Base-by-base conservation (phyloP, 2,888 invertebrate species). In the Pseudococcus longispinus region DNA sequence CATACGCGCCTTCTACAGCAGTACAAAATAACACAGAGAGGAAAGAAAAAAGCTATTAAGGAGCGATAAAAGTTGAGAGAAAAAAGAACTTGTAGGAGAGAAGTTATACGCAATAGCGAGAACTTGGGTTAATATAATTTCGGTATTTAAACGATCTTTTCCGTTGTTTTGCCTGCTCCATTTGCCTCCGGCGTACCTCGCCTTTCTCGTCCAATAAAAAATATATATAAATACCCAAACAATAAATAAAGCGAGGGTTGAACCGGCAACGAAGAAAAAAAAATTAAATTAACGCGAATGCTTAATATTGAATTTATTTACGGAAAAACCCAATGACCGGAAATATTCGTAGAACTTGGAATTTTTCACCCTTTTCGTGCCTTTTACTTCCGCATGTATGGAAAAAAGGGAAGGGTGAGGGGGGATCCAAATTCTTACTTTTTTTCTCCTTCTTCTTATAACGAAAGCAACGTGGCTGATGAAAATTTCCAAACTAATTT, bases 31-130 rank as follows among this genome's bases (percentile, higher is more conserved):
- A n/a, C n/a, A n/a, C n/a, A 70, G 29, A 70, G 32, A 55, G 42
- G 37, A 37, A 37, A 84, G 44, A 84, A 85, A 80, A 86, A 86
- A 86, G 86, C 86, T 86, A 86, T 86, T 86, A 86, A 86, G 86
- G 77, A 86, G 32, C 80, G 80, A 86, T 86, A 51, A 86, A 86
- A 85, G 85, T 85, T 85, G 29, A 51, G 29, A 51, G 86, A 86
- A 86, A 32, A 85, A 86, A 51, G 46, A 74, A 85, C 26, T 55
- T 20, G 42, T 26, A 44, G 37, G 60, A 44, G 37, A 74, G 29
- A 86, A 51, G 46, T 86, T 77, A 29, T n/a, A 46, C 32, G 85
- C 23, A 85, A 84, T 60, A 44, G 70, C 85, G 85, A 84, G 65
- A 84, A 84, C 65, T 84, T 51, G 0, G 55, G 60, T 84, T 84